phyloP scores from a whole-genome alignment of 2,113 vertebrate genomes.

The Centropus bengalensis region DNA sequence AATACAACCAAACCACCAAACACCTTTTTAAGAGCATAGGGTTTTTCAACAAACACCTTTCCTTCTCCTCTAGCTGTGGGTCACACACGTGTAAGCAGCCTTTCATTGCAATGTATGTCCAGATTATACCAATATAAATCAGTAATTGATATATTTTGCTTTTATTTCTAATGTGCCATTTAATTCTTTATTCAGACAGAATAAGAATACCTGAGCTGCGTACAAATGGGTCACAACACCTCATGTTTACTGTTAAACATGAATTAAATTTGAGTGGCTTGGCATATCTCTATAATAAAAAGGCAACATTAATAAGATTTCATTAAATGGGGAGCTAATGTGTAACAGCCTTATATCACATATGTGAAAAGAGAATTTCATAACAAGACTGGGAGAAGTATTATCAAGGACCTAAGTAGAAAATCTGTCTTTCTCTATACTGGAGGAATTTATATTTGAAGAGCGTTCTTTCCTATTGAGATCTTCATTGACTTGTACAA shows the following conservation, averaged over 20 bases:
- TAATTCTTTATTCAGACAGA: not conserved
- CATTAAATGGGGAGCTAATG: conserved; percentile 60
- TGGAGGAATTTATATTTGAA: conserved; percentile 78
- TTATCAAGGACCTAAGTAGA: conserved; percentile 45
- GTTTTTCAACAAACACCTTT: not conserved
- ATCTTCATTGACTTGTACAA: conserved; percentile 83
- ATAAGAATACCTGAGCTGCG: conserved; percentile 15
- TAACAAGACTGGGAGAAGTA: conserved; percentile 54
- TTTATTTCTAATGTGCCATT: not conserved
- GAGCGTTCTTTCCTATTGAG: conserved; percentile 79
- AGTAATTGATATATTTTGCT: not conserved
- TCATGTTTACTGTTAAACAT: conserved; percentile 56
- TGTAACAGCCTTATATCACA: conserved; percentile 69
- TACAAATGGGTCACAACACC: conserved; percentile 34
- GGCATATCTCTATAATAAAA: conserved; percentile 58
- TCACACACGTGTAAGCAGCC: not conserved
- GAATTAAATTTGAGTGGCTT: conserved; percentile 55
- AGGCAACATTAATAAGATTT: conserved; percentile 60
- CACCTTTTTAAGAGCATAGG: not conserved
- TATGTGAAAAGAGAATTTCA: conserved; percentile 63
- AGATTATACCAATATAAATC: not conserved
- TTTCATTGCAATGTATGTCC: not conserved
- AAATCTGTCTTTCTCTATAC: conserved; percentile 59
- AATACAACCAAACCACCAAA: not conserved
- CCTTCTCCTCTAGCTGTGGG: not conserved